A percentile compares a stretch with the other conserved stretches of the same genome.
Evolutionary conservation across 2,113 vertebrate genomes (phyloP).

Genomic region (Catharus bicknelli): DNA sequence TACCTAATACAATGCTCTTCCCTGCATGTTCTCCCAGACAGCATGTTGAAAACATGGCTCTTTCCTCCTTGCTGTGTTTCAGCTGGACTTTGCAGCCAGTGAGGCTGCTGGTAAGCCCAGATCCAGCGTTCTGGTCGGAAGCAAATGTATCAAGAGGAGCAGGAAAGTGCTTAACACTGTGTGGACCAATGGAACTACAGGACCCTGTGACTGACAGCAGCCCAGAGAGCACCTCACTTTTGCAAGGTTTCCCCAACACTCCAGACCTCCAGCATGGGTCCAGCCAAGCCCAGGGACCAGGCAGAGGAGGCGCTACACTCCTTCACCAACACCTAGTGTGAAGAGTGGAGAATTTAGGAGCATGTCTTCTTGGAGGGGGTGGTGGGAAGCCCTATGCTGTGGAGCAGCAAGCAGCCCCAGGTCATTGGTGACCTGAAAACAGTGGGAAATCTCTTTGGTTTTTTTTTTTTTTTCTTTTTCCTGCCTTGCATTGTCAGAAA

Average conservation of each 20-base stretch:
- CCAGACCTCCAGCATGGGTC: neutral
- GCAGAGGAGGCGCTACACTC: rapidly evolving
- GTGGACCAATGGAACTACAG: neutral
- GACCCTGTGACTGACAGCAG: neutral
- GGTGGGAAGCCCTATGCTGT: neutral
- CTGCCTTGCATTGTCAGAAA: neutral
- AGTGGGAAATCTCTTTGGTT: neutral
- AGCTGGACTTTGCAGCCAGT: neutral
- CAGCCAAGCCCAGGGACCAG: neutral
- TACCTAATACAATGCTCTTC: neutral
- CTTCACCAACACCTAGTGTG: neutral
- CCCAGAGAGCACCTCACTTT: neutral
- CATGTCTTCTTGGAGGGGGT: neutral
- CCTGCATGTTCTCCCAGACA: neutral
- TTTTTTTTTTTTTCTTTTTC: neutral
- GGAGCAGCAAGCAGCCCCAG: neutral
- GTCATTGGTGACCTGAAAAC: neutral
- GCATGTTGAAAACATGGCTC: rapidly evolving
- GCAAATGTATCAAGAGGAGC: neutral
- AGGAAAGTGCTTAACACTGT: neutral
- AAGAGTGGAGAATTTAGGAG: neutral
- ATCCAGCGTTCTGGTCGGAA: neutral
- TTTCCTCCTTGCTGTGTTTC: neutral
- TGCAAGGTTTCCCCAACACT: neutral
- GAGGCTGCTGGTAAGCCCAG: neutral